Evolutionary conservation across 2,113 vertebrate species (phyloP).

Genomic region (Stigmatopora nigra): DNA sequence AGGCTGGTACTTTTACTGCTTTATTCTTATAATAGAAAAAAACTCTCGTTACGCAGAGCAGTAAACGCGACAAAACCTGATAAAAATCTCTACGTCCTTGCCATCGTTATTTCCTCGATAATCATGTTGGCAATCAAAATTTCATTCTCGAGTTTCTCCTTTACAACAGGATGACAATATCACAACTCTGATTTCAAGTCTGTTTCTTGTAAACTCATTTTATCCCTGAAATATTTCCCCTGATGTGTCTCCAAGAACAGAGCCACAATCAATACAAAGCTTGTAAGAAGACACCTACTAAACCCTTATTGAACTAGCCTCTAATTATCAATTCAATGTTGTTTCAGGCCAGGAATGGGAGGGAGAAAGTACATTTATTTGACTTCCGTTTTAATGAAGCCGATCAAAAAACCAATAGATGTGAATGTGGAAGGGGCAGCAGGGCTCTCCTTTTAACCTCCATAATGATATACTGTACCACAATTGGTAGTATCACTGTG

Average conservation of each 20-base stretch:
- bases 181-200: background rate
- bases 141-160: background rate
- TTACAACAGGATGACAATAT: background rate
- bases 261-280: conserved; percentile 25
- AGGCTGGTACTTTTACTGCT: no score
- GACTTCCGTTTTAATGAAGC: conserved; percentile 14
- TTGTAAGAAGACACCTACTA: conserved; percentile 26
- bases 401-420: background rate
- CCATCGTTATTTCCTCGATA: conserved; percentile 17
- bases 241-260: conserved; percentile 15
- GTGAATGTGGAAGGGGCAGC: background rate
- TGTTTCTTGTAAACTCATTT: conserved; percentile 12
- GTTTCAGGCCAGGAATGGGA: conserved; percentile 11
- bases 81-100: conserved; percentile 13
- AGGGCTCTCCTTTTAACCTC: conserved; percentile 14
- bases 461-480: conserved; percentile 26
- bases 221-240: conserved; percentile 17
- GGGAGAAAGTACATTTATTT: conserved; percentile 14
- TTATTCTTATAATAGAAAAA: no score
- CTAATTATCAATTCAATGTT: conserved; percentile 42
- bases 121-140: conserved; percentile 10
- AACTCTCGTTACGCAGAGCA: no score
- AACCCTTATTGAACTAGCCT: conserved; percentile 21
- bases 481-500: conserved; percentile 21
- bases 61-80: no score